These are phyloP conservation scores for Sesamia inferens DNA, from an alignment of 2,888 invertebrate genomes.

Conservation along the genomic window DNA sequence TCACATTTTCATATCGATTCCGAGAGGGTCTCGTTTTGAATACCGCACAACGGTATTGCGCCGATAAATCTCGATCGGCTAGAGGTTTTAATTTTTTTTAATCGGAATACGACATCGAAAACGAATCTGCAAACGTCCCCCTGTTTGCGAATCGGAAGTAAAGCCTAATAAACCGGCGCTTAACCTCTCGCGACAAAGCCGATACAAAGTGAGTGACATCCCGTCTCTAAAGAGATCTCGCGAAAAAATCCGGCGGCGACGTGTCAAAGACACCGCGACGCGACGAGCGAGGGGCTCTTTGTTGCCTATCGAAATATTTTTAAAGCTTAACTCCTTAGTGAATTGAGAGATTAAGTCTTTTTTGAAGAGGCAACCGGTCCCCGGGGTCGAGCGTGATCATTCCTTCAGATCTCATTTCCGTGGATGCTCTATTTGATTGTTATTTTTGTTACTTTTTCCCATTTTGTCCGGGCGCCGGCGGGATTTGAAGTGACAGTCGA, in stretches of 20 bases:
- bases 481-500: conserved; percentile 89
- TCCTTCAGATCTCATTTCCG: conserved; percentile 90
- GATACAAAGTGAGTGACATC: conserved; percentile 90
- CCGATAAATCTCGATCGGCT: conserved; percentile 76
- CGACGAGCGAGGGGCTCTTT: conserved; percentile 84
- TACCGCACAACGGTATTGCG: conserved; percentile 68
- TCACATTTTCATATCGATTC: conserved; percentile 87
- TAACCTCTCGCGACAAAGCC: conserved; percentile 89
- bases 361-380: conserved; percentile 91
- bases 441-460: conserved; percentile 89
- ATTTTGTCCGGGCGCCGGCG: conserved; percentile 81
- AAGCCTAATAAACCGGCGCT: conserved; percentile 89
- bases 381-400: conserved; percentile 89
- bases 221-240: conserved; percentile 86
- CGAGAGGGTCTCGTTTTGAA: conserved; percentile 76
- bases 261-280: conserved; percentile 90
- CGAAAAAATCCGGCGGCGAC: conserved; percentile 88
- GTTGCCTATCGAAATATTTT: conserved; percentile 89
- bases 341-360: conserved; percentile 90
- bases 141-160: conserved; percentile 87
- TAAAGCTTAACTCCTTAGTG: conserved; percentile 90
- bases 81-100: conserved; percentile 73
- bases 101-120: conserved; percentile 75
- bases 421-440: conserved; percentile 89
- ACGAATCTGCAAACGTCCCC: conserved; percentile 80